A percentile compares a stretch with the other conserved stretches of the same genome.
Conservation (phyloP, 2,797 vertebrate species). For the Clarias platycephalus region DNA sequence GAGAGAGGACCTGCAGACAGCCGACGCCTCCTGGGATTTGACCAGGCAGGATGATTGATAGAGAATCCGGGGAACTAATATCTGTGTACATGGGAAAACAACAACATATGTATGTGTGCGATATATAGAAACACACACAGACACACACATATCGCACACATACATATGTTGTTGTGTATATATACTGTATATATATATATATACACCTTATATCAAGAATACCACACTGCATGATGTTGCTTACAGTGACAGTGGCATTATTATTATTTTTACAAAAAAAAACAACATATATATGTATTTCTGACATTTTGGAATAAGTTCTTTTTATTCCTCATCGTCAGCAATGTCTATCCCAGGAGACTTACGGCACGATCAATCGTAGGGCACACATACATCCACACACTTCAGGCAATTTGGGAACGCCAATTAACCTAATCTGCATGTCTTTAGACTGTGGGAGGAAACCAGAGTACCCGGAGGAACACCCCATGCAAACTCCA, state of each 20-base stretch:
- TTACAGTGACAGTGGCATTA: background rate
- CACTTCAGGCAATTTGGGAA: no score
- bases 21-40: slow-evolving; percentile 34
- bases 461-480: no score
- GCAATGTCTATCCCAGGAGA: no score
- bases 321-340: background rate
- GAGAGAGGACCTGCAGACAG: slow-evolving; percentile 38
- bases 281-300: background rate
- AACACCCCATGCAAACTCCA: no score
- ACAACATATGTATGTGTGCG: background rate
- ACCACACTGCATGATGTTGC: background rate
- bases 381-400: no score
- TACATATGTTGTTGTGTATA: background rate
- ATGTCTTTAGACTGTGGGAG: no score
- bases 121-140: background rate
- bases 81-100: slow-evolving; percentile 11
- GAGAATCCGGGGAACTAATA: slow-evolving; percentile 22
- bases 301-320: background rate
- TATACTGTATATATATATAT: background rate
- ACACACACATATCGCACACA: no score
- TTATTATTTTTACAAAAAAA: background rate
- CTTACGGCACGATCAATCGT: no score
- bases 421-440: no score
- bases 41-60: slow-evolving; percentile 43
- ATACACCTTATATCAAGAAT: background rate